Base-by-base conservation (phyloP, 2,888 invertebrate species). In the Fragum fragum region DNA sequence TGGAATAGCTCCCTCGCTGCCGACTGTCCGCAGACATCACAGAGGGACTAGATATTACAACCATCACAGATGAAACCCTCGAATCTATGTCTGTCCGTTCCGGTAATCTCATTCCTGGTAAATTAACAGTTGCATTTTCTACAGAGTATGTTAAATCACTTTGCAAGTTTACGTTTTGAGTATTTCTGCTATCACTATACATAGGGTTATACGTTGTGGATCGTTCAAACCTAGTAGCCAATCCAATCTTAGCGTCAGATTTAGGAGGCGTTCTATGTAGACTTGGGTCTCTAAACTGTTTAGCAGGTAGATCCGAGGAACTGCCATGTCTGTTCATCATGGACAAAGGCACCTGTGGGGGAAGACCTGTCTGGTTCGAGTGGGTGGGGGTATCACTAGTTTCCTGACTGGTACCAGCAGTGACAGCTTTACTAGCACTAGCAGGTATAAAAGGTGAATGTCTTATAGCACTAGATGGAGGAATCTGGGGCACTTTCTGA, bases 171-270 rank as follows among this genome's bases (percentile, higher is more conserved):
- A 72, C 14, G 23, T 53, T 53, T 21, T 36, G 36, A 55, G 55
- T 36, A 71, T 53, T 71, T 73, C 77, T 73, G 23, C 61, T 74
- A 0, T 68, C 83, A 16, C 81, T 81, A 63, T 71, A 77, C 18
- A 75, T 36, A 36, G 81, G 80, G 63, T 81, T 79, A 26, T 69
- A 73, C 9, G 84, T 82, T 5, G 88, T 86, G 26, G 81, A 87
- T 32, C 93, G 77, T 78, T 93, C 92, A 85, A 93, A 92, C n/a
- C 93, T 85, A 14, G 92, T 93, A 1, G 93, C 93, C 29, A 93
- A 91, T 16, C 93, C 93, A 7, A 93, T 89, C 79, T 92, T 92
- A 7, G 92, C 81, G 70, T 93, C 93, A 14, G 90, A 75, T 70
- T 90, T 90, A 26, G 82, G 83, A 3, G 91, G 87, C 1, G 91